Evolutionary conservation across 2,113 vertebrate species (phyloP), one percentile per base, ranked within the genome.

Genomic region (Esox niger): DNA sequence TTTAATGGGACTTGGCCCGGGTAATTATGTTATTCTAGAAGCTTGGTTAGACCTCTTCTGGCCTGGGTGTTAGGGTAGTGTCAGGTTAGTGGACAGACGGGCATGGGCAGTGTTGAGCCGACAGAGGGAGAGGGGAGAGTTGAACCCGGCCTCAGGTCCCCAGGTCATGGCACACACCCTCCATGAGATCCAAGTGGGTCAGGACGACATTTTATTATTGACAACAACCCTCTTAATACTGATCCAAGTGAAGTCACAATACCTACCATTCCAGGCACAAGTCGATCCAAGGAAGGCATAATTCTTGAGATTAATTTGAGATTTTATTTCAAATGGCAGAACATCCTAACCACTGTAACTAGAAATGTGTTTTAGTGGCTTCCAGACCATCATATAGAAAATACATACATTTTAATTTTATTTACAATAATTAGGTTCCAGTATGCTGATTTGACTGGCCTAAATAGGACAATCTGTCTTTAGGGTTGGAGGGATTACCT

Each of bases 21-120:
- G 27, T 58, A 5, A 63, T 62, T 57, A 27, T 25, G 25, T 56
- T 26, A 30, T 59, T 66, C 17, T 21, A 49, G 43, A 57, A 62
- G 61, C 15, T 31, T 29, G 64, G 27, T 1, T 15, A 56, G 64
- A 21, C 26, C n/a, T 21, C 49, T 10, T 15, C 56, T 31, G 33
- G 26, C 4, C 56, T 31, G 33, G 26, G 35, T 64, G 49, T 63
- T 27, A 10, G 38, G 32, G 62, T 27, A 21, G 17, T 15, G 17
- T 3, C 56, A 29, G 56, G 56, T 29, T 13, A 30, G 26, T 59
- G 55, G 26, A 26, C 23, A 57, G 55, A 13, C 47, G 26, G n/a
- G n/a, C n/a, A n/a, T n/a, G n/a, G n/a, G 10, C 30, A 52, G 63
- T 35, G 30, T 13, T 43, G 31, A 52, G 43, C 54, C 43, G 62